These are phyloP conservation scores for Enteromius viviparus DNA, from an alignment of 2,797 vertebrate species.

Conservation along the genomic window DNA sequence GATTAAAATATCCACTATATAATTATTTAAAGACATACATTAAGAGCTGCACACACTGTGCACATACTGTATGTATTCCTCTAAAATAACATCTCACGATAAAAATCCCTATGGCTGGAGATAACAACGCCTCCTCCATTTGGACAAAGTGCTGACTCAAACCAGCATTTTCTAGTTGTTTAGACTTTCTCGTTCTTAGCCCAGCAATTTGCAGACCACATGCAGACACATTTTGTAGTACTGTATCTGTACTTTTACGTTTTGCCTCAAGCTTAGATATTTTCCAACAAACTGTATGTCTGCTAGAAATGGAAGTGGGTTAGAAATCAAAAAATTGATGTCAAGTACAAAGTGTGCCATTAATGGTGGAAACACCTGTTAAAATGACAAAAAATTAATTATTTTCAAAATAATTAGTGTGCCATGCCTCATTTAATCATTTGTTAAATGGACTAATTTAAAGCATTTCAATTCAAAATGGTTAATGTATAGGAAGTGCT, in stretches of 20 bases:
- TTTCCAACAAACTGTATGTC: background rate
- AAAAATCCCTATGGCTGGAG: background rate
- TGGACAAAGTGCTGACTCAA: slow-evolving; percentile 19
- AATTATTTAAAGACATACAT: background rate
- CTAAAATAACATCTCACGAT: background rate
- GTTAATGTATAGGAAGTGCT: background rate
- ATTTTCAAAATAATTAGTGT: background rate
- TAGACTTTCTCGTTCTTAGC: background rate
- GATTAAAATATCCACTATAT: background rate
- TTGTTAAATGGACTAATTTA: too few species aligned
- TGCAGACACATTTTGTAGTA: background rate
- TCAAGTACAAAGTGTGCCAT: background rate
- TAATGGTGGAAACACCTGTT: background rate
- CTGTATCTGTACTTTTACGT: background rate
- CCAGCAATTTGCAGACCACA: slow-evolving; percentile 21
- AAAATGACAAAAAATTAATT: background rate
- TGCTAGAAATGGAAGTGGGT: background rate
- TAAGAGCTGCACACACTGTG: background rate
- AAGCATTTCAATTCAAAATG: background rate
- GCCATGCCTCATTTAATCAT: background rate
- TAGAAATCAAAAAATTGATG: background rate
- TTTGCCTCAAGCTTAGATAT: background rate
- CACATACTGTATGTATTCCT: background rate
- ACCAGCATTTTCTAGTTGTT: slow-evolving; percentile 8
- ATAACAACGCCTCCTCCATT: slow-evolving; percentile 12